Evolutionary conservation across 1,140 invertebrate species (phyloP), one percentile per base, ranked within the genome.

Genomic region (Reticulitermes speratus): DNA sequence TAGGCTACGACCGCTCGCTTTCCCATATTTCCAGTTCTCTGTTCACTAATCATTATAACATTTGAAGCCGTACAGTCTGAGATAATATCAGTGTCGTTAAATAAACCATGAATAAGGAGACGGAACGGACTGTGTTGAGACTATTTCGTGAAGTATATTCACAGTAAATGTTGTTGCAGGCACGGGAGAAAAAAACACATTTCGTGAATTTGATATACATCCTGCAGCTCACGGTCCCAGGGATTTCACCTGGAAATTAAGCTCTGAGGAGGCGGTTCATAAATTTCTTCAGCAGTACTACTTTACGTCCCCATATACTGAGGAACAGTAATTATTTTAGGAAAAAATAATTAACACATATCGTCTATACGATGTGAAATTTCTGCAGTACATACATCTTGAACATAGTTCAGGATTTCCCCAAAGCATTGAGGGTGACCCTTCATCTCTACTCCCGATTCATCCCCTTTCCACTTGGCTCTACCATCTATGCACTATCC

Each of bases 381-480:
- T 75, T 75, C 65, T n/a, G 25, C 65, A 75, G 65, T 75, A 75
- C n/a, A 16, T 75, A 75, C n/a, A 6, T 75, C n/a, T 30, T 75
- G 65, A 25, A 30, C 14, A 30, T 30, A 30, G 65, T 30, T 30
- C 65, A 30, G 65, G 65, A 75, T 75, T 14, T 75, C 65, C 65
- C 65, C 65, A 75, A 75, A 75, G 83, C 44, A 52, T 44, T 44
- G 83, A 52, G 83, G 83, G 83, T 84, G 83, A 84, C 83, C 83
- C 83, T 84, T 84, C 83, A 84, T 84, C 83, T 84, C 83, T 84
- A 75, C 65, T 75, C 65, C 65, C 30, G 65, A 75, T 75, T 75
- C 65, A n/a, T n/a, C 65, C 65, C 65, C 65, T 14, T 9, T 30
- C 65, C 25, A 38, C 65, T 30, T 75, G 44, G 48, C 83, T 30